Evolutionary conservation across 2,797 vertebrate species (phyloP), one percentile per base, ranked within the genome.

Genomic region (Enteromius paludinosus): DNA sequence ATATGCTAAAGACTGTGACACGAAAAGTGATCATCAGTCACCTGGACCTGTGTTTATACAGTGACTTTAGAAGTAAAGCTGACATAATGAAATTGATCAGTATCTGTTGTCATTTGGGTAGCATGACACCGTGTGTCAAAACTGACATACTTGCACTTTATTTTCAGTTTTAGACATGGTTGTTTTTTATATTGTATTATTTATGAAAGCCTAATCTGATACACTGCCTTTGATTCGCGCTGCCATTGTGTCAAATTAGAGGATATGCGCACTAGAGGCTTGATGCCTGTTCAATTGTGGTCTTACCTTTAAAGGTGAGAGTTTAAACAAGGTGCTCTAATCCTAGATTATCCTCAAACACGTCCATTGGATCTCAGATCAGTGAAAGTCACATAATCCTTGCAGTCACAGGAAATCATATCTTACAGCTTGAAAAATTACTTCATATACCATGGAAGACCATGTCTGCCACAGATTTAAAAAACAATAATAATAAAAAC

Each of bases 1-100:
- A 83, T 84, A 78, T 86, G 85, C 38, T 82, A 61, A 83, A 62
- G 33, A 43, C 84, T 52, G 33, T 84, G 54, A 70, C 76, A 70
- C 33, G 49, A 62, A 10, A 86, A 69, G 18, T 66, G 56, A 78
- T 45, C 79, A 84, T 85, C 43, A 76, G 75, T 69, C 59, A 62
- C 56, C 23, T 61, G 78, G 74, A 84, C 74, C 35, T 65, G 61
- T 17, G 70, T 33, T 71, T 65, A 7, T 33, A 78, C 45, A 38
- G 41, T 43, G 41, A 43, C 41, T 25, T 69, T n/a, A 18, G 41
- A 43, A 43, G 41, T 62, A 33, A 83, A 59, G 7, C 25, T 83
- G 81, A 77, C 54, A 77, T 15, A 28, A 49, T 65, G 30, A n/a
- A 25, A 54, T 65, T 74, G 68, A 64, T 4, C 41, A 33, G 18